Conservation (phyloP, 1,140 invertebrate species). For the Sipha flava region DNA sequence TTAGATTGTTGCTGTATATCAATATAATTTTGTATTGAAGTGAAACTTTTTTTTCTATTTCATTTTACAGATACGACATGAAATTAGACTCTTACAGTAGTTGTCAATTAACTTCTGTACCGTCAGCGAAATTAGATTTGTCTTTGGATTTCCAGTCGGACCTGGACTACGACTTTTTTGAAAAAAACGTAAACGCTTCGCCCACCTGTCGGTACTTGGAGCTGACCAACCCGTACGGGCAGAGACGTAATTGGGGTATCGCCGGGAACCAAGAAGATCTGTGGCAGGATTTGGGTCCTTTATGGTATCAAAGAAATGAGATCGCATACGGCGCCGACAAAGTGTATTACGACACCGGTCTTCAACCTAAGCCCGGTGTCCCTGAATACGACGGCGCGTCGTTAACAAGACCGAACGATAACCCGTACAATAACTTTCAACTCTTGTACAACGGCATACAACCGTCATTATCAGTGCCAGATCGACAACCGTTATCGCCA, state of each 20-base stretch:
- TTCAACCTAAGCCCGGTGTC: background rate
- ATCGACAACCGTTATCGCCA: background rate
- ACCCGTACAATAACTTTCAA: too few relatives aligned
- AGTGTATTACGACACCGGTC: background rate
- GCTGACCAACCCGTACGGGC: background rate
- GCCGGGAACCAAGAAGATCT: background rate
- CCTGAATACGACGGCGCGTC: too few relatives aligned
- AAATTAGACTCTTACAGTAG: constrained; percentile 48
- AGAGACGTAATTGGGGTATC: background rate
- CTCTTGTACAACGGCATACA: too few relatives aligned
- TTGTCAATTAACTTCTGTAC: constrained; percentile 62
- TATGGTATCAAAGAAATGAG: background rate
- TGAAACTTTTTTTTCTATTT: background rate
- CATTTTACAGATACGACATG: constrained; percentile 36
- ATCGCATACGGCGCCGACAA: background rate
- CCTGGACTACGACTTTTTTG: constrained; percentile 66
- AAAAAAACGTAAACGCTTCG: constrained; percentile 48
- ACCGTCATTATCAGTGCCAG: background rate
- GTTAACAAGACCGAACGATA: background rate
- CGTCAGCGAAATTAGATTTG: constrained; percentile 54
- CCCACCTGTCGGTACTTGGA: constrained; percentile 34
- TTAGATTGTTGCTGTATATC: too few relatives aligned
- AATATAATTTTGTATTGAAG: too few relatives aligned
- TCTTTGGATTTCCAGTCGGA: constrained; percentile 55
- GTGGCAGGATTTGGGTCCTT: background rate